Base-by-base conservation (phyloP, 1,140 invertebrate species). In the Idris sp. region DNA sequence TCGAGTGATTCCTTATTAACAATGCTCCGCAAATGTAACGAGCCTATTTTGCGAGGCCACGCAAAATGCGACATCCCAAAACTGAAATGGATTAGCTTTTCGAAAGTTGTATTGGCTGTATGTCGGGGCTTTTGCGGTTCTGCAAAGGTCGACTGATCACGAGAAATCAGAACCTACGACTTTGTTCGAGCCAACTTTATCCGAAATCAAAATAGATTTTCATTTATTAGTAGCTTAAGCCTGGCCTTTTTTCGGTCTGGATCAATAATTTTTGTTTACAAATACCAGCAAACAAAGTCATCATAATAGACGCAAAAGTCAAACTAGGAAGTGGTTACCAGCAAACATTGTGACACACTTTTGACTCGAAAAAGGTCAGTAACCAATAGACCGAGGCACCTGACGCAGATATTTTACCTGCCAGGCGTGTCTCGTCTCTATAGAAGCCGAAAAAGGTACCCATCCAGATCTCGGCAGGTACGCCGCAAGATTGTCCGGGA, bases 311-410 rank as follows among this genome's bases (percentile, higher is more conserved):
- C n/a, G n/a, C n/a, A n/a, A n/a, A n/a, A n/a, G n/a, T n/a, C n/a
- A n/a, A n/a, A n/a, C n/a, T n/a, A n/a, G n/a, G n/a, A n/a, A n/a
- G n/a, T n/a, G n/a, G n/a, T n/a, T n/a, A n/a, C n/a, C n/a, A n/a
- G n/a, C 22, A 25, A 25, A 74, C 51, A 48, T 73, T 59, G 33
- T 64, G 59, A 73, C 69, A 73, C 44, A 59, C 53, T 53, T 74
- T 61, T 31, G 35, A 22, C 11, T 35, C 22, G 3, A 8, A 54
- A 74, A 65, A 67, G 71, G 61, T 74, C 59, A 44, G 8, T 44
- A 51, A 65, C 61, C 44, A 46, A 10, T 14, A 56, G 16, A 64
- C 40, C 51, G 14, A 43, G 61, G 59, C 69, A 73, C 69, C 69
- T 73, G 69, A 14, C 26, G 4, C n/a, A 8, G 19, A 31, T 46